Evolutionary conservation across 2,797 vertebrate species (phyloP), one percentile per base, ranked within the genome.

Genomic region (Pygocentrus nattereri): DNA sequence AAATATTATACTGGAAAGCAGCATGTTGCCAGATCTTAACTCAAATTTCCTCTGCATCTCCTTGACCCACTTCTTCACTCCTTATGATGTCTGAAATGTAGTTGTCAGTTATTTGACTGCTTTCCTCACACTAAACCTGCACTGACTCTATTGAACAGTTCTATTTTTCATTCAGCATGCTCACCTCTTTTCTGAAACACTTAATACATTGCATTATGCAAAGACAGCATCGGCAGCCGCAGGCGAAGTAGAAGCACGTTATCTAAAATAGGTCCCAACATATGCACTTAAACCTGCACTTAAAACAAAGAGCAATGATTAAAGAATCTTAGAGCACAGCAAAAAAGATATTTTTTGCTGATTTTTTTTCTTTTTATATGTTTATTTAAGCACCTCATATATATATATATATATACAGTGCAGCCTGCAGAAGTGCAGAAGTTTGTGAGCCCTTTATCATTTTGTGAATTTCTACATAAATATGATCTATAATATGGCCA

Each of bases 31-130:
- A 70, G 23, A 70, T 73, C 30, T 54, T 50, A 34, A 49, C 23
- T 30, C 49, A n/a, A 21, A 18, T 74, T 15, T 59, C 54, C 52
- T 38, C 21, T 41, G 21, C 31, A 58, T 59, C 52, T 58, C 54
- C 72, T 41, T 74, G 72, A 74, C 72, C 54, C 21, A 74, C 71
- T 73, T 54, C 27, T n/a, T 54, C 18, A 19, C 15, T 58, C 71
- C 19, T 2, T 72, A 4, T 34, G 25, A 34, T 56, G 71, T 58
- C 71, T 44, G 34, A 69, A 69, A 69, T 71, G 1, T 19, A 19
- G 62, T 34, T 34, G 62, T 34, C 62, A 65, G 25, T 64, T 31
- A 18, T 64, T 61, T 27, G 58, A 64, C 25, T 62, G 59, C 25
- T 59, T 11, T 59, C 27, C 61, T 34, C 62, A 65, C 61, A 64